Evolutionary conservation across 2,888 invertebrate species (phyloP).

Genomic region (Megamerina dolium): DNA sequence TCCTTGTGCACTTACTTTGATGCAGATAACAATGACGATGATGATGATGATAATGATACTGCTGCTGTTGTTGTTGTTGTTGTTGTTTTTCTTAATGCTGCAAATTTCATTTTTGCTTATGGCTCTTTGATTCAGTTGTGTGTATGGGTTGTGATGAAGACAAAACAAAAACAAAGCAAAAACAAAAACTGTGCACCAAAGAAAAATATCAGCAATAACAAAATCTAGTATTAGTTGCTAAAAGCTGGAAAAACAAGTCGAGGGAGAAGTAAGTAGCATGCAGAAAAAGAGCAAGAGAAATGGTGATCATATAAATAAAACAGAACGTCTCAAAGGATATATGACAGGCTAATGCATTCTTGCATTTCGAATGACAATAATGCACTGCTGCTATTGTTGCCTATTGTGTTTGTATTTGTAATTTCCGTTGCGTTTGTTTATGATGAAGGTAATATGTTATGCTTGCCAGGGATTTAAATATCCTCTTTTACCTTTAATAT

Average conservation of each 20-base stretch:
- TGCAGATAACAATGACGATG: too few species aligned
- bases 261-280: constrained; percentile 11
- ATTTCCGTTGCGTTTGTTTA: too few species aligned
- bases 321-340: constrained; percentile 39
- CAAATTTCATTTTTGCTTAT: constrained; percentile 18
- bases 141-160: background rate
- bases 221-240: constrained; percentile 24
- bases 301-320: constrained; percentile 5
- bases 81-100: constrained; percentile 23
- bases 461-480: too few species aligned
- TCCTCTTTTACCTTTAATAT: too few species aligned
- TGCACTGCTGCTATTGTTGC: too few species aligned
- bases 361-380: constrained; percentile 47
- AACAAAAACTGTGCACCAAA: constrained; percentile 9
- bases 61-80: too few species aligned
- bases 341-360: constrained; percentile 48
- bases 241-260: constrained; percentile 18
- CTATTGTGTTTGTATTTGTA: too few species aligned
- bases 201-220: constrained; percentile 21
- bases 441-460: too few species aligned
- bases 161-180: constrained; percentile 10
- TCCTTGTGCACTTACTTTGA: too few species aligned
- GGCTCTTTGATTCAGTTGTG: too few species aligned
- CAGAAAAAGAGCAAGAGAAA: constrained; percentile 12
- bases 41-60: too few species aligned